Conservation (phyloP, 2,888 invertebrate genomes). For the Pinctada fucata region DNA sequence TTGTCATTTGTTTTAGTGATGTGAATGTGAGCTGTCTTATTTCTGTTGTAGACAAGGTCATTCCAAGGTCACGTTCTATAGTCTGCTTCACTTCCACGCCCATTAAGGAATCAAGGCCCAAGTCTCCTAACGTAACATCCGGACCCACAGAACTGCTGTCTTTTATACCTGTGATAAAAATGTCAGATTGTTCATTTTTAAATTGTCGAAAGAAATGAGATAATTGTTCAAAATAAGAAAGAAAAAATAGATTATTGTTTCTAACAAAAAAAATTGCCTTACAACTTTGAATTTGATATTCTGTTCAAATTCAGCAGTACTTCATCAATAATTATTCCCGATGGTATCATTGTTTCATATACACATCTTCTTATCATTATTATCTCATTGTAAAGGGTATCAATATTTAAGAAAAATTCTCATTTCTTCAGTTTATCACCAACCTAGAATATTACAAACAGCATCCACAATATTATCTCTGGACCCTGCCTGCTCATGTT, state of each 20-base stretch:
- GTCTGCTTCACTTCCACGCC: constrained; percentile 99
- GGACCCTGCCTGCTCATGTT: constrained; percentile 74
- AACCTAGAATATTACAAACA: constrained; percentile 91
- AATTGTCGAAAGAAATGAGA: too few species aligned
- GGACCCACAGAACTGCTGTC: constrained; percentile 88
- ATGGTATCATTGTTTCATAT: too few species aligned
- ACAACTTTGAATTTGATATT: too few species aligned
- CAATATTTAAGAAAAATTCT: too few species aligned
- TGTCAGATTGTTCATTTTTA: too few species aligned
- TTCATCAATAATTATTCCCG: too few species aligned
- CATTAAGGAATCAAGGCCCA: constrained; percentile 99
- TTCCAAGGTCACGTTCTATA: constrained; percentile 93
- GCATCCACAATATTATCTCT: constrained; percentile 86
- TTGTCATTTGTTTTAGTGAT: constrained; percentile 53
- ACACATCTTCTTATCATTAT: too few species aligned
- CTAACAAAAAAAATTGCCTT: too few species aligned
- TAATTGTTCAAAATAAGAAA: too few species aligned
- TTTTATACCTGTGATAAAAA: constrained; percentile 84
- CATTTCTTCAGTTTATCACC: constrained; percentile 34
- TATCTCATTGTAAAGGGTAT: too few species aligned
- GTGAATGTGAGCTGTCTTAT: constrained; percentile 82
- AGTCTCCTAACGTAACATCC: constrained; percentile 89
- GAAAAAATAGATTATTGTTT: too few species aligned
- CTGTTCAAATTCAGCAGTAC: too few species aligned
- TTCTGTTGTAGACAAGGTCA: constrained; percentile 93